Conservation (phyloP, 2,797 vertebrate genomes). For the Acanthiza pusilla region DNA sequence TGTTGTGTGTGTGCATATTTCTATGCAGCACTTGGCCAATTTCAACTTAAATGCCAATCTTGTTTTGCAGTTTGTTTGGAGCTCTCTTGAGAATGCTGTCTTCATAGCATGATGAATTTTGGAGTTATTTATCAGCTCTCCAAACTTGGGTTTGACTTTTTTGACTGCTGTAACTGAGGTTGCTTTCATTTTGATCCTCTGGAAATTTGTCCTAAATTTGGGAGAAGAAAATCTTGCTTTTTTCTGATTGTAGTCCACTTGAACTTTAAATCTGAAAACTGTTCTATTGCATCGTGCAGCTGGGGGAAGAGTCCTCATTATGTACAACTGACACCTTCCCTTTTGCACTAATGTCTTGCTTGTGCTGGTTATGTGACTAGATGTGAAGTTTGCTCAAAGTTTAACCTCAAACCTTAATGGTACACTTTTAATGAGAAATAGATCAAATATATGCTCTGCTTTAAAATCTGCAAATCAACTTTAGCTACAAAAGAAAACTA, state of each 20-base stretch:
- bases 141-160: slow-evolving; percentile 34
- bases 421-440: slow-evolving; percentile 65
- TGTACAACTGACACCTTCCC: slow-evolving; percentile 20
- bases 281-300: slow-evolving; percentile 46
- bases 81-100: slow-evolving; percentile 56
- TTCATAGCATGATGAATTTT: slow-evolving; percentile 70
- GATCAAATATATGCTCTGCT: slow-evolving; percentile 58
- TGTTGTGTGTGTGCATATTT: slow-evolving; percentile 90
- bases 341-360: slow-evolving; percentile 64
- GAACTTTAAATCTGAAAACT: slow-evolving; percentile 66
- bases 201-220: slow-evolving; percentile 62
- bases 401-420: slow-evolving; percentile 64
- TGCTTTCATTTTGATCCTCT: slow-evolving; percentile 62
- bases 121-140: slow-evolving; percentile 33
- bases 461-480: slow-evolving; percentile 62
- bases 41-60: slow-evolving; percentile 65
- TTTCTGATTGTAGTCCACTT: slow-evolving; percentile 63
- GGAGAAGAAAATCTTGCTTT: slow-evolving; percentile 59
- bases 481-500: slow-evolving; percentile 70
- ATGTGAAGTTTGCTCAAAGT: slow-evolving; percentile 66
- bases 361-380: slow-evolving; percentile 69
- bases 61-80: slow-evolving; percentile 64
- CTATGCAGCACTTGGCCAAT: slow-evolving; percentile 87
- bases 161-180: slow-evolving; percentile 43
- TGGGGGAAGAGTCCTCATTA: slow-evolving; percentile 20